Conservation (phyloP, 1,140 invertebrate species). For the Drosophila ogumai region DNA sequence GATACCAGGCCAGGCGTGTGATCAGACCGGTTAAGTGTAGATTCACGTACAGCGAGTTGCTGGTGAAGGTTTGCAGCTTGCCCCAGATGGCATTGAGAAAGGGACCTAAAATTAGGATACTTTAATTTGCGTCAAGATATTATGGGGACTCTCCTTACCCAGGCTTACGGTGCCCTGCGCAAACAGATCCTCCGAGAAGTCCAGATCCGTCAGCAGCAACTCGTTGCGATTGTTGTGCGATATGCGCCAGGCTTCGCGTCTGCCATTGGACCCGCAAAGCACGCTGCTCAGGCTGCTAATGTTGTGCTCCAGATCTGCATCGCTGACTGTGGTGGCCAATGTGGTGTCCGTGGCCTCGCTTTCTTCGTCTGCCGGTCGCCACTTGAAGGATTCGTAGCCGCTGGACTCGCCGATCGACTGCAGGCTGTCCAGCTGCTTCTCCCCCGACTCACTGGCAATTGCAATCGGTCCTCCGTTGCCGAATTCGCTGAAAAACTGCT, state of each 20-base stretch:
- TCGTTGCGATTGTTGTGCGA: constrained; percentile 80
- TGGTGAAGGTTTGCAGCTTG: constrained; percentile 93
- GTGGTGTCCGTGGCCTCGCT: constrained; percentile 48
- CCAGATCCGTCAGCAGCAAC: constrained; percentile 79
- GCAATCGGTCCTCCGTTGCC: constrained; percentile 14
- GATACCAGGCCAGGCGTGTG: constrained; percentile 93
- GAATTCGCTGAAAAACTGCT: constrained; percentile 80
- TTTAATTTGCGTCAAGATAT: background rate
- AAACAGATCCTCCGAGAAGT: constrained; percentile 85
- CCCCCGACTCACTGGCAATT: constrained; percentile 36
- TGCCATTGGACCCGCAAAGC: constrained; percentile 10
- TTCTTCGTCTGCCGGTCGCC: constrained; percentile 87
- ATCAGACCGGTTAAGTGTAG: constrained; percentile 95
- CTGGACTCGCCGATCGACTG: constrained; percentile 92
- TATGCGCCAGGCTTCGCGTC: constrained; percentile 83
- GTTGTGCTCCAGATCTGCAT: constrained; percentile 60
- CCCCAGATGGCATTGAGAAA: constrained; percentile 93
- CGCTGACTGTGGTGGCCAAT: constrained; percentile 40
- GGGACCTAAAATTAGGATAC: constrained; percentile 87
- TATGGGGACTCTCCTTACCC: constrained; percentile 52
- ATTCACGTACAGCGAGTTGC: constrained; percentile 94
- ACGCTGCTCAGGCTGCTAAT: constrained; percentile 45
- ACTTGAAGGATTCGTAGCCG: constrained; percentile 93
- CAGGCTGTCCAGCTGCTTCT: constrained; percentile 87
- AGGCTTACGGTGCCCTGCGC: constrained; percentile 84